Conservation (phyloP, 1,140 invertebrate genomes). For the Drosophila prosaltans region DNA sequence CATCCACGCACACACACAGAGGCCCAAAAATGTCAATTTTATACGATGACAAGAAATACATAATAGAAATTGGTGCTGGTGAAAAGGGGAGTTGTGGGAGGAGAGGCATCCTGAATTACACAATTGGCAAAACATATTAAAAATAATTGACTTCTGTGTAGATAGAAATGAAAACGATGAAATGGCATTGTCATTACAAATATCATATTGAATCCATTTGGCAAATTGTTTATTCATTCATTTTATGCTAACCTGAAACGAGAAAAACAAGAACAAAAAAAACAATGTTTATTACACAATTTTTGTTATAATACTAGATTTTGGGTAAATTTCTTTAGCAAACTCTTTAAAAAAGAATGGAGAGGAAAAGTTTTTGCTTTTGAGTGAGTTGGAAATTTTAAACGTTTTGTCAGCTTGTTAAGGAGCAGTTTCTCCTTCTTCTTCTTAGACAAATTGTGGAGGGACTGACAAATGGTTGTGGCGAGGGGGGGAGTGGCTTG, state of each 20-base stretch:
- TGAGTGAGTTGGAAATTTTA: slow-evolving; percentile 28
- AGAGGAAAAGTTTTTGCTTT: slow-evolving; percentile 26
- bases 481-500: slow-evolving; percentile 2
- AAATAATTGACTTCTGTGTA: slow-evolving; percentile 26
- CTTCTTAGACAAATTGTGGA: slow-evolving; percentile 1
- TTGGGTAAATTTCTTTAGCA: slow-evolving; percentile 46
- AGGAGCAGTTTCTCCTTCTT: background rate
- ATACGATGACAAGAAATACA: slow-evolving; percentile 38
- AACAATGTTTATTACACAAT: slow-evolving; percentile 24
- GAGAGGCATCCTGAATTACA: slow-evolving; percentile 1
- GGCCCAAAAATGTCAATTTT: slow-evolving; percentile 44
- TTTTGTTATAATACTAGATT: slow-evolving; percentile 44
- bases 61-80: slow-evolving; percentile 2
- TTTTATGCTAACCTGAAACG: slow-evolving; percentile 26
- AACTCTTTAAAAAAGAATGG: slow-evolving; percentile 59
- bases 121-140: slow-evolving; percentile 48
- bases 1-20: background rate
- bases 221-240: slow-evolving; percentile 37
- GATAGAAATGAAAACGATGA: slow-evolving; percentile 32
- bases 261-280: slow-evolving; percentile 28
- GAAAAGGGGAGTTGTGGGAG: background rate
- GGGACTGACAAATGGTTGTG: background rate
- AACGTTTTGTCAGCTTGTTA: slow-evolving; percentile 52
- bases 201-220: slow-evolving; percentile 25
- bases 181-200: slow-evolving; percentile 58